Conservation (phyloP, 2,797 vertebrate species). For the Cryptoblepharus egeriae region DNA sequence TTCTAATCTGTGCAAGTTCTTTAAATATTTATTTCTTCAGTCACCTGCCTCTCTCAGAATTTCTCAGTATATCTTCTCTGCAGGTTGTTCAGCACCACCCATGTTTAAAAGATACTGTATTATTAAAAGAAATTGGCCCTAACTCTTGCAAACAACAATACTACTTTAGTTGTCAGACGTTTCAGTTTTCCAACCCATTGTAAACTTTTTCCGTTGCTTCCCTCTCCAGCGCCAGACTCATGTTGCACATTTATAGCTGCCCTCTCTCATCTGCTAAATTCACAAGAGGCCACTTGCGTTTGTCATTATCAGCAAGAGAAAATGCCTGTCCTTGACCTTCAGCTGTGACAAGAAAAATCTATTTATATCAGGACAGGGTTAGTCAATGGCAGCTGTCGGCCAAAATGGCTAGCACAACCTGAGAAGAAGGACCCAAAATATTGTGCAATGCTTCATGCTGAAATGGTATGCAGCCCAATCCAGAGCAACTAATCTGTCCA, state of each 20-base stretch:
- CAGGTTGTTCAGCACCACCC: not conserved
- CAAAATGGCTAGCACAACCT: not conserved
- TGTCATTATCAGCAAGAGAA: slow-evolving; percentile 26
- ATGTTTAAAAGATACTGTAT: slow-evolving; percentile 1
- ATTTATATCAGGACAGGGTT: not conserved
- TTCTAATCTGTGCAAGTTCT: not conserved
- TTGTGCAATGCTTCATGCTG: not conserved
- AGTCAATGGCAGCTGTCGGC: not conserved
- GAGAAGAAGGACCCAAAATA: not conserved
- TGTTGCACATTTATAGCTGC: slow-evolving; percentile 3
- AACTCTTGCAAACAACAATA: not conserved
- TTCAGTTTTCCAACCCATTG: not conserved
- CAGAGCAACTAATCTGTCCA: too few species aligned
- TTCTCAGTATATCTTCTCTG: not conserved
- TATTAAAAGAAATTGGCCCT: not conserved
- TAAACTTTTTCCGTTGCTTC: not conserved
- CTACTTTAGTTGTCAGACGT: slow-evolving; percentile 4
- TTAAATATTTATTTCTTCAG: not conserved
- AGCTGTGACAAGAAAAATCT: slow-evolving; percentile 11
- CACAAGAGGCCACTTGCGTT: not conserved
- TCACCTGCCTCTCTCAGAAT: not conserved
- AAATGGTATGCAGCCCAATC: too few species aligned
- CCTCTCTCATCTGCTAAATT: not conserved
- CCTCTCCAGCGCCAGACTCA: slow-evolving; percentile 16
- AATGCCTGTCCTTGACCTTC: slow-evolving; percentile 27